Evolutionary conservation across 1,140 invertebrate genomes (phyloP).

Genomic region (Calliopsis andreniformis): DNA sequence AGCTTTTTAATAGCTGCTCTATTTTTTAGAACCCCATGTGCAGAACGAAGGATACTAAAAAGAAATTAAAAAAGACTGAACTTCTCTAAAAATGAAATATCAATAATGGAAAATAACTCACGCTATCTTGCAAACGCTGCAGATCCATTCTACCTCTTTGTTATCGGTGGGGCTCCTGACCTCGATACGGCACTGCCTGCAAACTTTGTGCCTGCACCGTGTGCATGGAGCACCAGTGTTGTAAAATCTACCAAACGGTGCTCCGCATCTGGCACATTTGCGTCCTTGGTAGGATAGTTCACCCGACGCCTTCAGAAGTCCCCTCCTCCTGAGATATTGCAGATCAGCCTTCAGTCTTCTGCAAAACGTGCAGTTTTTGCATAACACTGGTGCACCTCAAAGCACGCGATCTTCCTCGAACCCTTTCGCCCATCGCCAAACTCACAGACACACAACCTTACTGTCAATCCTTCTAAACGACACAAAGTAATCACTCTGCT

Average conservation of each 20-base stretch:
- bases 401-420: neutral
- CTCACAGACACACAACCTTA: no score
- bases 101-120: slow-evolving; percentile 79
- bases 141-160: slow-evolving; percentile 86
- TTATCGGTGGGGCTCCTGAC: slow-evolving; percentile 74
- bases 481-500: no score
- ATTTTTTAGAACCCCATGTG: no score
- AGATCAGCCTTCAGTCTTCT: slow-evolving; percentile 86
- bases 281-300: slow-evolving; percentile 81
- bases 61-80: no score
- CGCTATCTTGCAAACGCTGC: slow-evolving; percentile 89
- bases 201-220: slow-evolving; percentile 87
- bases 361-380: slow-evolving; percentile 63
- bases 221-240: slow-evolving; percentile 88
- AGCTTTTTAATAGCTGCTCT: no score
- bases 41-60: no score
- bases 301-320: slow-evolving; percentile 80
- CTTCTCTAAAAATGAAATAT: neutral
- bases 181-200: slow-evolving; percentile 87
- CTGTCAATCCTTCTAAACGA: no score
- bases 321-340: slow-evolving; percentile 83
- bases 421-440: no score
- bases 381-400: neutral
- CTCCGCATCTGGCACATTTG: slow-evolving; percentile 86
- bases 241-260: slow-evolving; percentile 87